Conservation (phyloP, 2,797 vertebrate genomes). For the Pseudomugil tenellus region DNA sequence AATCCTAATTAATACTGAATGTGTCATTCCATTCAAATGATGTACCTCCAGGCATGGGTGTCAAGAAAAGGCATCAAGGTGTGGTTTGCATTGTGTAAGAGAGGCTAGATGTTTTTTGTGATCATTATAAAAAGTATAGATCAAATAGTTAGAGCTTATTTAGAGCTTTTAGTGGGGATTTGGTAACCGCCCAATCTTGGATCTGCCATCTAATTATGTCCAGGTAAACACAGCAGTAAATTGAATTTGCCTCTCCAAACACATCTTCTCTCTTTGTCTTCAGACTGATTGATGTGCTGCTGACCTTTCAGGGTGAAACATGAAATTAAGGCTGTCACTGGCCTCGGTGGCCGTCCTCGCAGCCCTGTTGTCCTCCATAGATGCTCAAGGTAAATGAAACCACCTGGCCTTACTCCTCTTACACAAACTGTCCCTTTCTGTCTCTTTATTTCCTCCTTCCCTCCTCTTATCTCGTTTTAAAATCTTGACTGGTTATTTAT, state of each 20-base stretch:
- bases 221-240: background rate
- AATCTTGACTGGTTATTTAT: conserved; percentile 32
- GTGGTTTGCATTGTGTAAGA: conserved; percentile 56
- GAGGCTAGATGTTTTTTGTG: conserved; percentile 22
- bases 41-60: conserved; percentile 34
- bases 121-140: background rate
- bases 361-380: conserved; percentile 87
- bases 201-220: background rate
- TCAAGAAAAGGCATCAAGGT: conserved; percentile 54
- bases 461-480: conserved; percentile 28
- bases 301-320: conserved; percentile 84
- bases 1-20: conserved; percentile 13
- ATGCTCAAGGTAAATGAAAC: conserved; percentile 94
- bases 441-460: conserved; percentile 46
- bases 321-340: conserved; percentile 91
- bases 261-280: conserved; percentile 46
- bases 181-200: background rate
- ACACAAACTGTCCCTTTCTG: conserved; percentile 46
- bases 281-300: conserved; percentile 93
- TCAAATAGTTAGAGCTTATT: conserved; percentile 22
- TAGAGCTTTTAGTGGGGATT: background rate
- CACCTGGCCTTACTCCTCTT: conserved; percentile 32
- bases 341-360: conserved; percentile 87
- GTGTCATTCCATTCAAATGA: conserved; percentile 22
- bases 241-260: background rate